Conservation (phyloP, 2,888 invertebrate species). For the Metellina segmentata region DNA sequence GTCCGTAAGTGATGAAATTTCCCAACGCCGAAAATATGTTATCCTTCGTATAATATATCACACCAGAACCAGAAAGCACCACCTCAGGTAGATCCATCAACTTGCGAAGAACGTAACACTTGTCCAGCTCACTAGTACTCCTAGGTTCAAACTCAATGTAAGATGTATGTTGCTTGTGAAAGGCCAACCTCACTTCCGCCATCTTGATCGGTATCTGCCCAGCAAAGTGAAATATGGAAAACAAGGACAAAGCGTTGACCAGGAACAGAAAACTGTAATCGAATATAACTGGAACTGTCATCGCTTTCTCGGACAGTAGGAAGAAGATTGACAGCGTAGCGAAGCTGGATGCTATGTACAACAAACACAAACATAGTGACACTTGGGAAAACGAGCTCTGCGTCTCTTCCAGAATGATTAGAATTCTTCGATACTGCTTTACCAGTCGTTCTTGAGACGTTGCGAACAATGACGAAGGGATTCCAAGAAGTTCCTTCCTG, state of each 20-base stretch:
- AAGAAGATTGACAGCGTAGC: not conserved
- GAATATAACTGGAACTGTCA: not conserved
- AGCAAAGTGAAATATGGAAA: not conserved
- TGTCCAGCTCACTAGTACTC: not conserved
- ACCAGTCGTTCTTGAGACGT: not conserved
- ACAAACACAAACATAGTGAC: not conserved
- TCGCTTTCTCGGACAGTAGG: not conserved
- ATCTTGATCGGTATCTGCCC: constrained; percentile 15
- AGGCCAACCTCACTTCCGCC: not conserved
- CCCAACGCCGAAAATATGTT: constrained; percentile 1
- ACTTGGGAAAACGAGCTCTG: not conserved
- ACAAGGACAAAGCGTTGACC: not conserved
- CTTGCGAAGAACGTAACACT: not conserved
- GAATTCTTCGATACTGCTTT: not conserved
- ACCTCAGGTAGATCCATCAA: constrained; percentile 1
- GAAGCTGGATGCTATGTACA: not conserved
- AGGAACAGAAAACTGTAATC: not conserved
- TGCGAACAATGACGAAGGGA: not conserved
- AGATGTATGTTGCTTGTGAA: not conserved
- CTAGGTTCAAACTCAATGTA: not conserved
- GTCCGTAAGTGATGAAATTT: constrained; percentile 25
- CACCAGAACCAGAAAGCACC: not conserved
- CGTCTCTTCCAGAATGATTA: not conserved
- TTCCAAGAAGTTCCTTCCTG: not conserved
- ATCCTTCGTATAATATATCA: not conserved